These are phyloP conservation scores for Fissipunctia ypsillon DNA, from an alignment of 2,888 invertebrate genomes.

Conservation along the genomic window DNA sequence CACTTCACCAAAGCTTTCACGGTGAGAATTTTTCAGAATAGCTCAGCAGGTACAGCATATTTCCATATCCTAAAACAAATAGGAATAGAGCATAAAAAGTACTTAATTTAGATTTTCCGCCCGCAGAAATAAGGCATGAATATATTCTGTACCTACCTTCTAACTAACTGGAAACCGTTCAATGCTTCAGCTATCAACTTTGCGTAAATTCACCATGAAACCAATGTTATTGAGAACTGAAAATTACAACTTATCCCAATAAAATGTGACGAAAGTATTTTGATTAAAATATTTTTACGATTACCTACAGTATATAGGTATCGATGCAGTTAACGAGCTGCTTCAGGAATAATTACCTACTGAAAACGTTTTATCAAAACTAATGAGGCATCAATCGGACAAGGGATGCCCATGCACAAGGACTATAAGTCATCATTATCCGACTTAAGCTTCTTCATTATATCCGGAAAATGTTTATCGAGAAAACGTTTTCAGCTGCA, in stretches of 20 bases:
- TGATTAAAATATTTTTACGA: conserved; percentile 27
- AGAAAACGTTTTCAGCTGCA: conserved; percentile 28
- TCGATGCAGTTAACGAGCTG: too few species aligned
- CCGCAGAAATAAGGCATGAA: neutral
- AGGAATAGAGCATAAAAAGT: neutral
- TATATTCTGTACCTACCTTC: neutral
- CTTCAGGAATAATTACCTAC: conserved; percentile 4
- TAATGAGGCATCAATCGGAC: conserved; percentile 1
- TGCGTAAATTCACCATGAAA: conserved; percentile 29
- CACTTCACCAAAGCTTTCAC: too few species aligned
- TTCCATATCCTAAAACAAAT: neutral
- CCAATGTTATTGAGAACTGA: conserved; percentile 16
- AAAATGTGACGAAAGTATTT: conserved; percentile 39
- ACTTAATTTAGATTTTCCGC: neutral
- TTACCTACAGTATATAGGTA: neutral
- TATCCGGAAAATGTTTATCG: conserved; percentile 12
- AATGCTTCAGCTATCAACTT: neutral
- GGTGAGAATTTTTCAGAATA: too few species aligned
- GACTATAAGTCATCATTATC: conserved; percentile 13
- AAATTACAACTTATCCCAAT: neutral
- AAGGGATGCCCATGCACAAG: neutral
- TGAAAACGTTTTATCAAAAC: neutral
- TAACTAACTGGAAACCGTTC: neutral
- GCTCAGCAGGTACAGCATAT: neutral
- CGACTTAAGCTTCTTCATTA: conserved; percentile 22